These are phyloP conservation scores for Alca torda DNA, from an alignment of 2,797 vertebrate species.

Conservation along the genomic window DNA sequence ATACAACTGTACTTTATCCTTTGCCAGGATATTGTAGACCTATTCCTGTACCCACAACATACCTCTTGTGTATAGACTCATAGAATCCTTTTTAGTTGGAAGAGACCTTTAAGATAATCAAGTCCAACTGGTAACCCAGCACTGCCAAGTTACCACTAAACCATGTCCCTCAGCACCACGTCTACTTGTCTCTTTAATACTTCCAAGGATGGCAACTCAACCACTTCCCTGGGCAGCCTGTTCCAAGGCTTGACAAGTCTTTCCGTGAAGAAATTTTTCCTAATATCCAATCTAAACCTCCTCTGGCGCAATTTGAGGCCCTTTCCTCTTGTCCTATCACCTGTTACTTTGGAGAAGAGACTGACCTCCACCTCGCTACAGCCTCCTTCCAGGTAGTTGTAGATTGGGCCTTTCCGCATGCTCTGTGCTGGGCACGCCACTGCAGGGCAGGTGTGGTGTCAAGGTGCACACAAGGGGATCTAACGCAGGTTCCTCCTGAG, in stretches of 20 bases:
- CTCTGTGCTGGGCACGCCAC: rapidly evolving
- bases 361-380: neutral
- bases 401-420: rapidly evolving
- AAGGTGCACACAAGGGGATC: rapidly evolving
- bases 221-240: neutral
- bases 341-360: neutral
- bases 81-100: too few relatives aligned
- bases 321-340: neutral
- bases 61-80: neutral
- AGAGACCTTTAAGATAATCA: too few relatives aligned
- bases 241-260: neutral
- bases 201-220: too few relatives aligned
- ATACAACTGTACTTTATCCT: neutral
- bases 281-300: neutral
- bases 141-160: too few relatives aligned
- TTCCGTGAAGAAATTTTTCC: neutral
- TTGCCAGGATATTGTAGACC: neutral
- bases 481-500: rapidly evolving
- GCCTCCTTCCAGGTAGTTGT: neutral
- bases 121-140: too few relatives aligned
- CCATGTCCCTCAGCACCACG: too few relatives aligned
- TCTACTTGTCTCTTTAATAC: too few relatives aligned
- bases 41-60: neutral
- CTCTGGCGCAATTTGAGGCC: neutral
- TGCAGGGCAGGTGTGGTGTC: neutral